phyloP scores from a whole-genome alignment of 2,797 vertebrate species.

The Lepilemur ruficaudatus region DNA sequence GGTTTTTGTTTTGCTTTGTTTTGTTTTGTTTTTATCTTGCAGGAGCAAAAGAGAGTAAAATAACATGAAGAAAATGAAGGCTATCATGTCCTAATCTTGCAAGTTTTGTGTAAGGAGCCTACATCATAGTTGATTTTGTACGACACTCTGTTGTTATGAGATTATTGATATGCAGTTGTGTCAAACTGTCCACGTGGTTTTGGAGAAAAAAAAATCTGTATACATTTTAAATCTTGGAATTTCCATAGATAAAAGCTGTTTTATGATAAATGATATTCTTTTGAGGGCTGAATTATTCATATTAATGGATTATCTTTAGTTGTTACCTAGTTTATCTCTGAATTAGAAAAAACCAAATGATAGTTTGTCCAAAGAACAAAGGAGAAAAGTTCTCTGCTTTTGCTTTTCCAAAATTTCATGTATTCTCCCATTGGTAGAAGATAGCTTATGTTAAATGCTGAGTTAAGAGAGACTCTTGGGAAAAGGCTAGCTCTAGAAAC shows the following conservation, averaged over 20 bases:
- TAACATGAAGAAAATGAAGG: constrained; percentile 50
- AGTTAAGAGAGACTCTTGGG: background rate
- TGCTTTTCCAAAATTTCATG: background rate
- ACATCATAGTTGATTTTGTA: constrained; percentile 13
- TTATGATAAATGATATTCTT: constrained; percentile 49
- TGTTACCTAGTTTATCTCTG: background rate
- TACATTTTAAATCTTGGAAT: constrained; percentile 49
- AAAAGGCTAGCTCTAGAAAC: background rate
- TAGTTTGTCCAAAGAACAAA: constrained; percentile 35
- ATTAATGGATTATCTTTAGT: constrained; percentile 29
- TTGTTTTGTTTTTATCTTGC: background rate
- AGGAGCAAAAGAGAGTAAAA: constrained; percentile 59
- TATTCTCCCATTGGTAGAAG: background rate
- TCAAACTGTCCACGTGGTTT: constrained; percentile 15
- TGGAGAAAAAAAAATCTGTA: background rate
- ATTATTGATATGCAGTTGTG: constrained; percentile 49
- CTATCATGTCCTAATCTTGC: constrained; percentile 37
- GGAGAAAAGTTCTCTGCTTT: background rate
- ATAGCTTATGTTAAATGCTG: background rate
- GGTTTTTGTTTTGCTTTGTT: background rate
- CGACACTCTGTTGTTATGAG: background rate
- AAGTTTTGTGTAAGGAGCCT: constrained; percentile 40
- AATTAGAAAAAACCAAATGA: background rate
- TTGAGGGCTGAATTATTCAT: background rate
- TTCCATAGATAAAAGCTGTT: background rate